Evolutionary conservation across 2,797 vertebrate species (phyloP).

Genomic region (Micropoecilia bifurca): DNA sequence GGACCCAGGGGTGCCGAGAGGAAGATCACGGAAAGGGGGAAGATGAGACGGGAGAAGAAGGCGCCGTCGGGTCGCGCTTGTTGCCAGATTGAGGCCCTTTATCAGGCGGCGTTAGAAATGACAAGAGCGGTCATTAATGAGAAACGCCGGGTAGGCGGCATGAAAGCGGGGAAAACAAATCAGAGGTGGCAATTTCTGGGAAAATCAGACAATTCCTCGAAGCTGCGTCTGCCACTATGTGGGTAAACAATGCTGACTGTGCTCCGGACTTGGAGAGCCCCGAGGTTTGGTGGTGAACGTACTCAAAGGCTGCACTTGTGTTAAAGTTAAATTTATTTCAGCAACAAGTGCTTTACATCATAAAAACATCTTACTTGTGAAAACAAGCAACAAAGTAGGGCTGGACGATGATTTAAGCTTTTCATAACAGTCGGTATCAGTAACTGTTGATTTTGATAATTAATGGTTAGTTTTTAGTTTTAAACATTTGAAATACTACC

Average conservation of each 20-base stretch:
- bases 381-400: no score
- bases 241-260: background rate
- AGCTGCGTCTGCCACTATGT: background rate
- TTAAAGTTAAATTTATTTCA: no score
- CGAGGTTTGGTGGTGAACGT: no score
- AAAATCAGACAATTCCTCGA: background rate
- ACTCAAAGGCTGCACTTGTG: no score
- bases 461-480: no score
- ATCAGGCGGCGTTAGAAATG: conserved; percentile 42
- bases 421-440: no score
- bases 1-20: conserved; percentile 57
- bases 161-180: background rate
- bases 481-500: no score
- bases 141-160: conserved; percentile 5
- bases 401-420: no score
- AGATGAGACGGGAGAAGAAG: conserved; percentile 41
- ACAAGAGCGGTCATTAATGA: conserved; percentile 45
- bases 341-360: no score
- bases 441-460: no score
- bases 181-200: conserved; percentile 7
- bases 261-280: no score
- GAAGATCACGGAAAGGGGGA: conserved; percentile 52
- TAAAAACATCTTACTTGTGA: no score
- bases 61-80: conserved; percentile 33
- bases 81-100: conserved; percentile 48